phyloP scores from a whole-genome alignment of 2,113 vertebrate genomes.

The Podilymbus podiceps region DNA sequence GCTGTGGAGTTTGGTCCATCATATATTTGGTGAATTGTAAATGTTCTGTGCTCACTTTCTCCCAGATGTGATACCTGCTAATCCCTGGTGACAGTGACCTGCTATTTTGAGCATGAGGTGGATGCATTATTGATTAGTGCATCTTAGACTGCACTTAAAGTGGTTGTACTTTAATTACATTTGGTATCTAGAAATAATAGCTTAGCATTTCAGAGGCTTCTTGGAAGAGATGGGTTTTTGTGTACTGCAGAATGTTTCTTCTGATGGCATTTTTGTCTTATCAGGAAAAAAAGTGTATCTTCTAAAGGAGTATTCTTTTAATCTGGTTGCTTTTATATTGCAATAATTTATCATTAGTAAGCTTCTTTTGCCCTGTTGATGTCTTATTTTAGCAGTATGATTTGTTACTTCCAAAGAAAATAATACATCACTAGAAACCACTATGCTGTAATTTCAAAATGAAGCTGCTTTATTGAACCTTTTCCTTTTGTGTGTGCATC shows the following conservation, averaged over 20 bases:
- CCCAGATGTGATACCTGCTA: slow-evolving; percentile 2
- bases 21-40: background rate
- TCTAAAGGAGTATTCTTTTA: background rate
- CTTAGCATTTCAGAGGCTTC: slow-evolving; percentile 4
- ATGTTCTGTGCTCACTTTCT: background rate
- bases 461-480: background rate
- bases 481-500: background rate
- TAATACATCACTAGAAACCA: background rate
- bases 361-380: background rate
- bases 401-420: background rate
- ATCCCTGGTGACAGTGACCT: background rate
- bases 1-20: background rate
- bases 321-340: background rate
- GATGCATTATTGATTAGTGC: slow-evolving; percentile 53
- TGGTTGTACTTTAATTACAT: slow-evolving; percentile 24
- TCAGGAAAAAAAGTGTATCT: background rate
- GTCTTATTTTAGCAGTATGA: background rate
- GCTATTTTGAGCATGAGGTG: slow-evolving; percentile 35
- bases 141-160: background rate
- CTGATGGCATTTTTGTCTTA: background rate
- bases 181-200: slow-evolving; percentile 13
- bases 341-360: background rate
- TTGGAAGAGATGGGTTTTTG: background rate
- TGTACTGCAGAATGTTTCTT: background rate
- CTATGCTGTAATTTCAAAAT: background rate